Percentiles rank a stretch among this genome's conserved stretches.
These are phyloP conservation scores for Danaus melanippus DNA, from an alignment of 1,140 invertebrate genomes.

Conservation along the genomic window DNA sequence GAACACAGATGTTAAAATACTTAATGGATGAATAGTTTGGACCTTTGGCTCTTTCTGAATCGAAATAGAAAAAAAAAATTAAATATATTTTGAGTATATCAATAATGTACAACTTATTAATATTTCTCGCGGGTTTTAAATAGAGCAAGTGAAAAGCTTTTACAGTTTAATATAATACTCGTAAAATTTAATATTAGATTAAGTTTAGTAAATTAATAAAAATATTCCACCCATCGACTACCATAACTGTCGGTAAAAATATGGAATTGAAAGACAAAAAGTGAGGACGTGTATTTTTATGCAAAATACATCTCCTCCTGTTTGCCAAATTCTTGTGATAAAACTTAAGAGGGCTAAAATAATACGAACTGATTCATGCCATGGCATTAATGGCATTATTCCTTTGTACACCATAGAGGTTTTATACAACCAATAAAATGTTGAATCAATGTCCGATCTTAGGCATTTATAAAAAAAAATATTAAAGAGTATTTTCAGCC, in stretches of 20 bases:
- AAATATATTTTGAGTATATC: too few relatives aligned
- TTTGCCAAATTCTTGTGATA: conserved; percentile 45
- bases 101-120: background rate
- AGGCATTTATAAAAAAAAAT: conserved; percentile 1
- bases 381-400: too few relatives aligned
- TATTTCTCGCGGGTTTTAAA: conserved; percentile 5
- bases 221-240: too few relatives aligned
- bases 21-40: background rate
- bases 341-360: too few relatives aligned
- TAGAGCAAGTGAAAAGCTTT: background rate
- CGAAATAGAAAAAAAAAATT: too few relatives aligned
- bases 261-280: conserved; percentile 37
- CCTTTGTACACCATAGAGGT: too few relatives aligned
- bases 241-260: background rate
- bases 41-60: background rate
- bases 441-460: background rate
- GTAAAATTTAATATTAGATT: too few relatives aligned
- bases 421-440: background rate
- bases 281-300: conserved; percentile 70
- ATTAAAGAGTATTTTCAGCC: too few relatives aligned
- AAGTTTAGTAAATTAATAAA: too few relatives aligned
- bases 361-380: too few relatives aligned
- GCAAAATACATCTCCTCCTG: conserved; percentile 66
- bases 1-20: background rate
- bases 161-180: too few relatives aligned